These are phyloP conservation scores for Parasteatoda lunata DNA, from an alignment of 2,888 invertebrate species.

Conservation along the genomic window DNA sequence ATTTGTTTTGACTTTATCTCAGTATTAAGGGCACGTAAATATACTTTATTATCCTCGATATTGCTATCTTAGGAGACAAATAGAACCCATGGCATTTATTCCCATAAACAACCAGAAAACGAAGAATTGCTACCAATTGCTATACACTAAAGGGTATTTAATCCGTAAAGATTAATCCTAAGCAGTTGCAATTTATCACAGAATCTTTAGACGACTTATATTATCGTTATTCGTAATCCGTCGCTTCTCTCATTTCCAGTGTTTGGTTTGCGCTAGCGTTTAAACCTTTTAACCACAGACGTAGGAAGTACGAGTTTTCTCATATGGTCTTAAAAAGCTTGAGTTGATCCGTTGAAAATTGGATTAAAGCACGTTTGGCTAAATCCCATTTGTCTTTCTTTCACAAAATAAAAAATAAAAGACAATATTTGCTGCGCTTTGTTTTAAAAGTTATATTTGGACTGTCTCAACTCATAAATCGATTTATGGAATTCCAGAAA, in stretches of 20 bases:
- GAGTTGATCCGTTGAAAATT: background rate
- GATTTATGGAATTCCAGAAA: too few relatives aligned
- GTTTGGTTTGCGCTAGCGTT: background rate
- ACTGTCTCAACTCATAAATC: too few relatives aligned
- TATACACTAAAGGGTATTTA: slow-evolving; percentile 13
- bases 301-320: background rate
- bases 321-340: slow-evolving; percentile 4
- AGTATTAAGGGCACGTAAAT: too few relatives aligned
- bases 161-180: slow-evolving; percentile 43
- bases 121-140: background rate
- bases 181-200: slow-evolving; percentile 42
- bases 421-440: too few relatives aligned
- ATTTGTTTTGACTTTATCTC: too few relatives aligned
- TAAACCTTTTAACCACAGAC: slow-evolving; percentile 21
- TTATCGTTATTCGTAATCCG: background rate
- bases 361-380: slow-evolving; percentile 12
- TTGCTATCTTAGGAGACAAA: too few relatives aligned
- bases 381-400: too few relatives aligned
- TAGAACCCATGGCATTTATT: background rate
- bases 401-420: too few relatives aligned
- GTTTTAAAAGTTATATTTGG: too few relatives aligned
- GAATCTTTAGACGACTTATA: background rate
- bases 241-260: background rate
- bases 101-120: slow-evolving; percentile 9
- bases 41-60: too few relatives aligned